Evolutionary conservation across 2,888 invertebrate genomes (phyloP).

Genomic region (Phragmatobia fuliginosa): DNA sequence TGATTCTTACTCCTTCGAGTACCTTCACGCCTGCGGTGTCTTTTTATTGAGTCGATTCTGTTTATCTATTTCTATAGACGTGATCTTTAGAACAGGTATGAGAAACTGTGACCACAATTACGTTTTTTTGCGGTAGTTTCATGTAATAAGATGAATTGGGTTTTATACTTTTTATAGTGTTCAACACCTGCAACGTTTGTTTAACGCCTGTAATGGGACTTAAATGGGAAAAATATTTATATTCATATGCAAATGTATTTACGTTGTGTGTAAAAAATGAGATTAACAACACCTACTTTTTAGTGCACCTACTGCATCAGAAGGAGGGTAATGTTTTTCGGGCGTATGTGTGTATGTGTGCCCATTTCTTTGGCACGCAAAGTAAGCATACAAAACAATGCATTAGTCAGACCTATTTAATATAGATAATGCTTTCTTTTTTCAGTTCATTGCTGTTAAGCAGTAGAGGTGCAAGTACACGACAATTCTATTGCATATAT

Average conservation of each 20-base stretch:
- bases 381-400: no score
- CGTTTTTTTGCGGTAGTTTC: conserved; percentile 64
- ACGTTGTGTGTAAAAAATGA: background rate
- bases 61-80: conserved; percentile 69
- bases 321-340: no score
- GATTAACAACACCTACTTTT: background rate
- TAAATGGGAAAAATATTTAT: conserved; percentile 46
- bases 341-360: no score
- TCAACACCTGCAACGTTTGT: conserved; percentile 58
- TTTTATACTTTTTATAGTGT: conserved; percentile 52
- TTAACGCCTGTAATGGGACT: conserved; percentile 38
- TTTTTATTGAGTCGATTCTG: conserved; percentile 73
- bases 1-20: conserved; percentile 69
- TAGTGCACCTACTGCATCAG: no score
- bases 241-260: conserved; percentile 63
- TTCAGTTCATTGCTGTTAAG: no score
- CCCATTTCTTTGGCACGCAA: no score
- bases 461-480: background rate
- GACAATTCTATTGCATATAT: background rate
- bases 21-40: conserved; percentile 64
- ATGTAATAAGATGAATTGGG: conserved; percentile 57
- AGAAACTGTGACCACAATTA: conserved; percentile 70
- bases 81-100: conserved; percentile 74
- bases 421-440: no score
- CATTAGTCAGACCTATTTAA: no score